Base-by-base conservation (phyloP, 1,140 invertebrate species). In the Nebria ingens region DNA sequence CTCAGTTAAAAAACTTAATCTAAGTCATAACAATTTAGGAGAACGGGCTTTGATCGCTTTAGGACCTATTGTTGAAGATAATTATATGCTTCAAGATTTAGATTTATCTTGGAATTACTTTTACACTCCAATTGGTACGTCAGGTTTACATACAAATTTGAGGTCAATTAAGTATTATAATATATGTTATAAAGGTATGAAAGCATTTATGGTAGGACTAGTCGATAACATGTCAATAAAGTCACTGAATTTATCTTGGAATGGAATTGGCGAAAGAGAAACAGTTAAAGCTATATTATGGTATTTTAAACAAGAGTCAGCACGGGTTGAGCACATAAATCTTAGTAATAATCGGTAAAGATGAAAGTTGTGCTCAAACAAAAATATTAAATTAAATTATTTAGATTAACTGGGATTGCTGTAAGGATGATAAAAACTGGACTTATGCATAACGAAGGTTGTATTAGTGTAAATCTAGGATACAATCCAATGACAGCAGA, bases 21-120 rank as follows among this genome's bases (percentile, higher is more conserved):
- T 77, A 42, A 70, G 69, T 49, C 67, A 73, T 42, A 77, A 77
- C 55, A 64, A 68, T 40, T 63, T 76, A 21, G 66, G 62, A 9
- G 67, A 67, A 23, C 67, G 64, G 59, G 65, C 68, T 19, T 64
- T 65, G 0, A 62, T 58, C 40, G 52, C 55, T 1, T 61, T 77
- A 51, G 64, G 66, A n/a, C 65, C 65, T 62, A 65, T 70, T 13
- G 61, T 77, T n/a, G 63, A 71, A 57, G 66, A 66, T 11, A 62
- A 71, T 53, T 70, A 71, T 56, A 67, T 66, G 55, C 65, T 77
- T 50, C 70, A 68, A 19, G 64, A 67, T 42, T 55, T 76, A 2
- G 66, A 77, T 65, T 61, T 77, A 21, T 73, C 74, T 0, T 75
- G 73, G 73, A 77, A 75, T 61, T 68, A 64, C 51, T 61, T 75